Evolutionary conservation across 2,113 vertebrate genomes (phyloP).

Genomic region (Suricata suricatta): DNA sequence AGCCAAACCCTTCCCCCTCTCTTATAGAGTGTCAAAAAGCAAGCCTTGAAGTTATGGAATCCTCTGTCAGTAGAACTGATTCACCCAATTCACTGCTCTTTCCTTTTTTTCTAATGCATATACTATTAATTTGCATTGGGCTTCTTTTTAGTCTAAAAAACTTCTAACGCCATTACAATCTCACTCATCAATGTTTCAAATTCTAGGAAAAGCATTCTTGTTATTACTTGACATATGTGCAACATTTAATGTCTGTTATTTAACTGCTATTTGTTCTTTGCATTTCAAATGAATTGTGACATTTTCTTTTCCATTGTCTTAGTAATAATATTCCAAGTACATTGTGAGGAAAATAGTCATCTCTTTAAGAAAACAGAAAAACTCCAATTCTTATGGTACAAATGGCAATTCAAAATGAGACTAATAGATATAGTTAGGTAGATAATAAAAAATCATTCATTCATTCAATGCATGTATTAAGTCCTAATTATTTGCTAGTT

Average conservation of each 20-base stretch:
- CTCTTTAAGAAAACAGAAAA: conserved; percentile 55
- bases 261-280: conserved; percentile 53
- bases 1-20: not conserved
- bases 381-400: not conserved
- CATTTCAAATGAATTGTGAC: conserved; percentile 65
- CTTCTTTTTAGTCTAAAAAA: not conserved
- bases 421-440: conserved; percentile 10
- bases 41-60: not conserved
- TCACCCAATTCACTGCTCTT: not conserved
- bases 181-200: not conserved
- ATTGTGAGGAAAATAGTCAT: conserved; percentile 48
- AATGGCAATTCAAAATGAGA: conserved; percentile 43
- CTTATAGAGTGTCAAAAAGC: conserved; percentile 2
- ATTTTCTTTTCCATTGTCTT: conserved; percentile 59
- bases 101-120: not conserved
- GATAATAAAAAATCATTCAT: conserved; percentile 33
- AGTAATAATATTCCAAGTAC: conserved; percentile 58
- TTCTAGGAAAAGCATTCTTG: not conserved
- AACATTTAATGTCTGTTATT: conserved; percentile 40
- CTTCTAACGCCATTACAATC: not conserved
- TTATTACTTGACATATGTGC: conserved; percentile 35
- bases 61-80: not conserved
- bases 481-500: not conserved
- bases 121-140: not conserved
- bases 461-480: conserved; percentile 23